These are phyloP conservation scores for Smutsia gigantea DNA, from an alignment of 2,797 vertebrate genomes.

Conservation along the genomic window DNA sequence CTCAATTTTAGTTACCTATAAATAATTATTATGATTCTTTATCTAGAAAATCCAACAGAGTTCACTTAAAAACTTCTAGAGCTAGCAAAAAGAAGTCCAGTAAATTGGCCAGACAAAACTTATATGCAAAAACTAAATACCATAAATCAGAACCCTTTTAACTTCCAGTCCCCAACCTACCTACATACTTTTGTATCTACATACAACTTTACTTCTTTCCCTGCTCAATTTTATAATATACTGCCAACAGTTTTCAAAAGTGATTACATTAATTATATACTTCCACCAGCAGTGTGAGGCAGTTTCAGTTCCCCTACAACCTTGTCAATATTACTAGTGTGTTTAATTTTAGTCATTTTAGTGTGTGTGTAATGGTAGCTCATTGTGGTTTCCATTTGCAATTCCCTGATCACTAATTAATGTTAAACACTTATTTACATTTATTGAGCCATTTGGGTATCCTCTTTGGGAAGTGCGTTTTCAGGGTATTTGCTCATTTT, in stretches of 20 bases:
- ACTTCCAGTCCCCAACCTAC: not conserved
- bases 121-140: not conserved
- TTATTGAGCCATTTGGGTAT: not conserved
- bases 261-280: not conserved
- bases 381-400: constrained; percentile 18
- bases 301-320: not conserved
- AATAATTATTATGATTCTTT: not conserved
- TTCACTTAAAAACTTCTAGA: constrained; percentile 5
- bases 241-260: not conserved
- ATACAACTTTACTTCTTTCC: not conserved
- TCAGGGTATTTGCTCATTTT: not conserved
- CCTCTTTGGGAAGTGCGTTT: not conserved
- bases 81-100: not conserved
- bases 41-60: not conserved
- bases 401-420: not conserved
- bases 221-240: not conserved
- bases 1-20: constrained; percentile 10
- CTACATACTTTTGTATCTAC: not conserved
- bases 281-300: not conserved
- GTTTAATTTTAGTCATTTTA: not conserved
- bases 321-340: not conserved
- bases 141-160: not conserved
- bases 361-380: not conserved
- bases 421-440: not conserved
- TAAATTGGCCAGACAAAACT: constrained; percentile 4